A percentile compares a stretch with the other conserved stretches of the same genome.
Conservation (phyloP, 2,113 vertebrate species). For the Rhea americana region DNA sequence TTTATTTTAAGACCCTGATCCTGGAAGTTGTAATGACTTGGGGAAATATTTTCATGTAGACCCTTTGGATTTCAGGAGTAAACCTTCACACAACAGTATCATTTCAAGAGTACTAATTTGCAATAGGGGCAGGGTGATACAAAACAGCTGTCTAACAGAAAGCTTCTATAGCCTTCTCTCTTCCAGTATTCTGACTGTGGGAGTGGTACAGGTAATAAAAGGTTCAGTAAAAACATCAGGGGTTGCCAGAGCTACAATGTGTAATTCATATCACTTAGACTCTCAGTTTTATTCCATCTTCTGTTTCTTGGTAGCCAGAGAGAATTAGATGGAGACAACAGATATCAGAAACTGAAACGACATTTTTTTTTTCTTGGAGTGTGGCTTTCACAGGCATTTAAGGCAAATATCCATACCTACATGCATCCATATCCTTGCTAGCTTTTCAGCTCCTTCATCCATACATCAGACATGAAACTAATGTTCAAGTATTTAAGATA, state of each 20-base stretch:
- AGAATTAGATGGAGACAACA: not conserved
- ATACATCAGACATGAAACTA: not conserved
- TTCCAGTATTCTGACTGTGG: not conserved
- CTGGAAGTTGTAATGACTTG: not conserved
- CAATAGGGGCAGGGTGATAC: not conserved
- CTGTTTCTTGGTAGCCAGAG: not conserved
- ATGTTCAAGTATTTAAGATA: not conserved
- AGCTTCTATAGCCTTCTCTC: not conserved
- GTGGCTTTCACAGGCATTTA: not conserved
- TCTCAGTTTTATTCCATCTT: not conserved
- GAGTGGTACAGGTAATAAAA: not conserved
- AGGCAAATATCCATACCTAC: not conserved
- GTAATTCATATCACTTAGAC: not conserved
- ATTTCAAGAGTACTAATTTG: not conserved
- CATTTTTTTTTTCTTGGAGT: not conserved
- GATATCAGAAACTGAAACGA: not conserved
- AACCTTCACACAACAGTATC: not conserved
- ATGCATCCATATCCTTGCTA: rapidly evolving
- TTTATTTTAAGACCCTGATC: not conserved
- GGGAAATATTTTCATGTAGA: not conserved
- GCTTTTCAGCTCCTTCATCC: not conserved
- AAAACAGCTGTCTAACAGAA: not conserved
- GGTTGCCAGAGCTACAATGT: not conserved
- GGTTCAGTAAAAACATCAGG: not conserved
- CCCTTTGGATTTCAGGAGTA: not conserved